Evolutionary conservation across 2,113 vertebrate species (phyloP).

Genomic region (Hymenochirus boettgeri): DNA sequence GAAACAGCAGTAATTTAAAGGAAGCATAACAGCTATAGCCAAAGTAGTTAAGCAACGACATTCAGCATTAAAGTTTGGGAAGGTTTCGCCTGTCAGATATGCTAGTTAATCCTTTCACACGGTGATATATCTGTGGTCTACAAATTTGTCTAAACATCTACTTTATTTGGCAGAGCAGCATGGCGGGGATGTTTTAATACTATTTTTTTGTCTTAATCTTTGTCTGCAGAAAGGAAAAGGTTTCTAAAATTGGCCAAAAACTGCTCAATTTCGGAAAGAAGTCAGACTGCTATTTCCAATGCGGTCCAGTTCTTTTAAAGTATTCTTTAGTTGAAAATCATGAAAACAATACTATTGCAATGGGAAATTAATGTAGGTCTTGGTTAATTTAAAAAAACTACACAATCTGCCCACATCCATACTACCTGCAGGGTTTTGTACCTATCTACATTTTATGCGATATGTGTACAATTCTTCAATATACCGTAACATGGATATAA

Average conservation of each 20-base stretch:
- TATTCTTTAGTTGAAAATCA: too few relatives aligned
- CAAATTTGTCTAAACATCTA: conserved; percentile 40
- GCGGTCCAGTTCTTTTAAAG: too few relatives aligned
- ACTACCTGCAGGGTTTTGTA: too few relatives aligned
- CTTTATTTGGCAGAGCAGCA: conserved; percentile 42
- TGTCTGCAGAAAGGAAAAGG: conserved; percentile 34
- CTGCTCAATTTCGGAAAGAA: too few relatives aligned
- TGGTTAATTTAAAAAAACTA: too few relatives aligned
- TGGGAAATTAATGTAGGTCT: too few relatives aligned
- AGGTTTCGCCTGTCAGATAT: conserved; percentile 9
- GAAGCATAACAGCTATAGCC: conserved; percentile 38
- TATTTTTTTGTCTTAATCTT: conserved; percentile 30
- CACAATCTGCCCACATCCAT: too few relatives aligned
- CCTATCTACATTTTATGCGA: too few relatives aligned
- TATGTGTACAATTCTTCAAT: too few relatives aligned
- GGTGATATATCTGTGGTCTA: conserved; percentile 17
- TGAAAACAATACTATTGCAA: too few relatives aligned
- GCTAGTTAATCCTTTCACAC: conserved; percentile 36
- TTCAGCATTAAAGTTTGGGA: conserved; percentile 40
- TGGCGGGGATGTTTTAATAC: conserved; percentile 47
- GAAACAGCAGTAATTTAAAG: conserved; percentile 38
- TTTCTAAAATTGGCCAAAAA: conserved; percentile 49
- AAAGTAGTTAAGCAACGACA: conserved; percentile 44
- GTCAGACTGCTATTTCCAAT: too few relatives aligned
- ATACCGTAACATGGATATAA: too few relatives aligned